Percentiles rank a stretch among this genome's conserved stretches.
Evolutionary conservation across 2,888 invertebrate species (phyloP).

Genomic region (Graphium colonna): DNA sequence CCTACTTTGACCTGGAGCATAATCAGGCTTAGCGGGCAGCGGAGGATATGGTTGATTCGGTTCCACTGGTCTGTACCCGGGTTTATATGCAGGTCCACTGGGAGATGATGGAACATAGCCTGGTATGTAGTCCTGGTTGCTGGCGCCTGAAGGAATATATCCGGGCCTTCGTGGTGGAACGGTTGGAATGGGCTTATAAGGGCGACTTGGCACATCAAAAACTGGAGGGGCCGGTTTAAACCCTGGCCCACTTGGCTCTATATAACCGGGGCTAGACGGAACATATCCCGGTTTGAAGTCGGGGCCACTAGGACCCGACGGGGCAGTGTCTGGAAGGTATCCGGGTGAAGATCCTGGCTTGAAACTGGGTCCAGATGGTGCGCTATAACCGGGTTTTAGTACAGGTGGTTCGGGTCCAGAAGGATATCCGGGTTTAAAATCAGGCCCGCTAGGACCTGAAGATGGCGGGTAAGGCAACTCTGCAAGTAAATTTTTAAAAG

Average conservation of each 20-base stretch:
- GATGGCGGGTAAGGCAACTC: slow-evolving; percentile 43
- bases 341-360: slow-evolving; percentile 19
- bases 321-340: slow-evolving; percentile 20
- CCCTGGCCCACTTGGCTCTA: slow-evolving; percentile 30
- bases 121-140: slow-evolving; percentile 26
- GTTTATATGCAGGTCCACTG: slow-evolving; percentile 16
- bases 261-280: slow-evolving; percentile 24
- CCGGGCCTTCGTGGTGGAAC: slow-evolving; percentile 13
- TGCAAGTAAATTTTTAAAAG: too few species aligned
- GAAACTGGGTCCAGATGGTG: slow-evolving; percentile 13
- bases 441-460: slow-evolving; percentile 41
- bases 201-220: slow-evolving; percentile 24
- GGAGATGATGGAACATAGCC: slow-evolving; percentile 14
- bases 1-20: slow-evolving; percentile 22
- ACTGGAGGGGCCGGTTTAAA: slow-evolving; percentile 34
- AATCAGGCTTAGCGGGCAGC: slow-evolving; percentile 22
- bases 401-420: slow-evolving; percentile 25
- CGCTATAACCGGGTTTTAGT: slow-evolving; percentile 25
- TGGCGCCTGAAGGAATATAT: slow-evolving; percentile 22
- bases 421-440: slow-evolving; percentile 37
- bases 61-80: slow-evolving; percentile 23
- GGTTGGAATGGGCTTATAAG: slow-evolving; percentile 12
- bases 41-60: slow-evolving; percentile 8
- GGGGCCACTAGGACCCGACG: slow-evolving; percentile 31
- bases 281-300: slow-evolving; percentile 39